Evolutionary conservation across 2,113 vertebrate species (phyloP), one percentile per base, ranked within the genome.

Genomic region (Phaethon lepturus): DNA sequence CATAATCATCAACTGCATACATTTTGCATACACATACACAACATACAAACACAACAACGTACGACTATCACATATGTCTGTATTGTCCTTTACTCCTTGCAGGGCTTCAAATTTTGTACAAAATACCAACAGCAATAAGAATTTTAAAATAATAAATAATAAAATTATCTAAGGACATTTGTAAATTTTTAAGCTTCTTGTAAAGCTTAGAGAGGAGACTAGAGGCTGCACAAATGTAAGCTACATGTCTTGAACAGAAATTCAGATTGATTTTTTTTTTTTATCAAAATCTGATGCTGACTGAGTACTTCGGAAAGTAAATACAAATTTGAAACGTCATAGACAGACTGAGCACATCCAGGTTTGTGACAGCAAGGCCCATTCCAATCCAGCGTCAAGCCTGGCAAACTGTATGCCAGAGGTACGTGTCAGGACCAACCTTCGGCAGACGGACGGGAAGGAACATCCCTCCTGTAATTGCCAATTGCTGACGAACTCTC

Each of bases 311-410:
- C 29, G 25, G 40, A 76, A 93, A 88, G 28, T 15, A 78, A 86
- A 88, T 24, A 73, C 13, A 71, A 86, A 81, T 42, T 8, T 75
- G 66, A 92, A 82, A 38, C 15, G 28, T 13, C 56, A 50, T 13
- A 78, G 77, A 82, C 16, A 63, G 58, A 73, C 22, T 24, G 19
- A 87, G 28, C n/a, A 90, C 88, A 93, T 42, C 13, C 68, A 85
- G 26, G 38, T 18, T 2, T 42, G 0, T 3, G 2, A 47, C 1
- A 74, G 42, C 10, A 9, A 89, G 38, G 47, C 10, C 17, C 2
- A 3, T 67, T 81, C 35, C 56, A 87, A 24, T 8, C 20, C 44
- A 55, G 56, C 56, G 87, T 58, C 69, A 52, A 82, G 56, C 28
- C n/a, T 72, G 42, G 50, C 55, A 72, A 91, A 78, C 3, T 0